Evolutionary conservation across 1,140 invertebrate species (phyloP), one percentile per base, ranked within the genome.

Genomic region (Tenebrio molitor): DNA sequence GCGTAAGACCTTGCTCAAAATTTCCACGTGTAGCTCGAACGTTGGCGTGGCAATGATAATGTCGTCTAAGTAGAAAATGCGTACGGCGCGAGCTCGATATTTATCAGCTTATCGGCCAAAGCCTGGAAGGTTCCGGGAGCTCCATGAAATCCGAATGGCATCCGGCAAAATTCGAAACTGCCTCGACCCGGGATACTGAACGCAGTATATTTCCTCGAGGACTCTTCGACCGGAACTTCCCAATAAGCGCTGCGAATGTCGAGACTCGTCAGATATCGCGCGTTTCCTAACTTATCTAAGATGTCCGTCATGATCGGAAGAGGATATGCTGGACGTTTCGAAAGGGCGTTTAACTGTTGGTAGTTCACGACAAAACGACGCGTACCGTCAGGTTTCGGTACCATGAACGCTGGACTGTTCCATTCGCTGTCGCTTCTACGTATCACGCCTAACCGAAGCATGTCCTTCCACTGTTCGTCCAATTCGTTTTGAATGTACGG

Each of bases 1-100:
- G 5, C 74, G 14, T 14, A 75, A 65, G 5, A 81, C 73, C 17
- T 68, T 23, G 17, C 16, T 42, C 25, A 82, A 72, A 25, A 67
- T 34, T 15, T 63, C 10, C 8, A 81, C 44, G 72, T 84, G 81
- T 15, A 78, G 72, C 6, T 79, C 75, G 39, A 83, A 80, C 6
- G 23, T 78, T 15, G 53, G 8, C 0, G 75, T 73, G 50, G 67
- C 74, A 12, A 83, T 76, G 0, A 83, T 77, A n/a, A 82, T 77
- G 23, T 83, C 78, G 69, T 83, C 81, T 33, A 82, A 33, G 66
- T 82, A 82, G 66, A 33, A 41, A 73, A 73, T n/a, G 10, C 39
- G 16, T 16, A 67, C 14, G 69, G 62, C 25, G 36, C 68, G 5
- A 74, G 14, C 44, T 69, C 44, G 21, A 72, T 14, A 4, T 62